Evolutionary conservation across 2,888 invertebrate species (phyloP).

Genomic region (Ctenicera cuprea): DNA sequence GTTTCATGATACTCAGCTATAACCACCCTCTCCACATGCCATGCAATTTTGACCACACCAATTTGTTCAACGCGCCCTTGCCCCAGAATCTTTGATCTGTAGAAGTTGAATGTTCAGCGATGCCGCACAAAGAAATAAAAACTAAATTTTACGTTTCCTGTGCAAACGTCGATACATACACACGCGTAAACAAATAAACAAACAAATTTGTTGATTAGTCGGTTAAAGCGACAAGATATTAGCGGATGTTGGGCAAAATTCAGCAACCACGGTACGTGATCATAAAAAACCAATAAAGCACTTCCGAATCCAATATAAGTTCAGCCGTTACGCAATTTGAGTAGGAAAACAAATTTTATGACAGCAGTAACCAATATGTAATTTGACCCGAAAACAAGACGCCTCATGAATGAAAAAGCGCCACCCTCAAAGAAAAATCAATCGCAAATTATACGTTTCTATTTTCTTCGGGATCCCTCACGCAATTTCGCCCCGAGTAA

Average conservation of each 20-base stretch:
- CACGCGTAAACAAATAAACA: background rate
- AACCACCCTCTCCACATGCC: conserved; percentile 39
- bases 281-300: conserved; percentile 51
- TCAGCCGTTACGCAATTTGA: conserved; percentile 51
- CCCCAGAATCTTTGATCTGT: conserved; percentile 31
- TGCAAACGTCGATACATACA: background rate
- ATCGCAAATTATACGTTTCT: conserved; percentile 44
- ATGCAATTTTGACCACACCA: conserved; percentile 44
- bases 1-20: conserved; percentile 45
- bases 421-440: conserved; percentile 42
- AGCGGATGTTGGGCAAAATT: conserved; percentile 17
- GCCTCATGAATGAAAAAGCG: conserved; percentile 47
- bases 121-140: conserved; percentile 4
- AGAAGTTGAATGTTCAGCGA: conserved; percentile 13
- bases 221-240: conserved; percentile 1
- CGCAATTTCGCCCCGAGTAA: conserved; percentile 25
- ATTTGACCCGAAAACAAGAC: conserved; percentile 51
- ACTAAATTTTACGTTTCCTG: background rate
- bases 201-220: conserved; percentile 13
- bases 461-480: conserved; percentile 32
- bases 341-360: conserved; percentile 53
- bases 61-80: conserved; percentile 27
- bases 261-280: conserved; percentile 37
- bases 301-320: conserved; percentile 53
- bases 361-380: conserved; percentile 54